Percentiles rank a stretch among this genome's conserved stretches.
These are phyloP conservation scores for Agrilus mali DNA, from an alignment of 2,888 invertebrate genomes.

Conservation along the genomic window DNA sequence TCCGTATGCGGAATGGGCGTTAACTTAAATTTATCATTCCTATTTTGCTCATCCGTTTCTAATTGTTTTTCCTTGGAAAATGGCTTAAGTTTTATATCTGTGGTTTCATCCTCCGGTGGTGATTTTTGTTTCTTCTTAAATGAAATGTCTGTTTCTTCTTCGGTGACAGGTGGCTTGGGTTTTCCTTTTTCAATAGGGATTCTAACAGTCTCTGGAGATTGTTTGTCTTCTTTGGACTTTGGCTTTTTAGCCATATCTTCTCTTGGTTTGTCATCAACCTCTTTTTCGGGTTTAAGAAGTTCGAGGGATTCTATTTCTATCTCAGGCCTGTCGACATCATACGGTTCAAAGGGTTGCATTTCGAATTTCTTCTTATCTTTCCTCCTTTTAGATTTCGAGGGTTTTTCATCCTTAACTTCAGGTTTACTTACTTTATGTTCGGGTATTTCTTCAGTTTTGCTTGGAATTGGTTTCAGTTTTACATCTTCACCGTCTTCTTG, in stretches of 20 bases:
- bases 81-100: constrained; percentile 28
- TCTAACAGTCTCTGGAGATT: constrained; percentile 18
- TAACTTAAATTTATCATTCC: too few species aligned
- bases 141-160: constrained; percentile 34
- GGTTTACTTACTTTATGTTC: constrained; percentile 11
- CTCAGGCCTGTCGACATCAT: constrained; percentile 29
- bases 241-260: constrained; percentile 14
- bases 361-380: constrained; percentile 27
- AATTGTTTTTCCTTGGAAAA: constrained; percentile 25
- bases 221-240: constrained; percentile 18
- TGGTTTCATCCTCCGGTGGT: constrained; percentile 24
- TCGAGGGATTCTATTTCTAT: constrained; percentile 22
- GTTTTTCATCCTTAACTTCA: constrained; percentile 8
- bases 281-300: constrained; percentile 15
- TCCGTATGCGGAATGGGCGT: too few species aligned
- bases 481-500: constrained; percentile 23
- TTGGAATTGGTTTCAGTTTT: constrained; percentile 9
- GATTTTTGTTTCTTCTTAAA: constrained; percentile 23
- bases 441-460: constrained; percentile 5
- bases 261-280: constrained; percentile 10
- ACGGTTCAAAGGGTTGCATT: constrained; percentile 27
- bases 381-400: constrained; percentile 15
- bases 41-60: too few species aligned
- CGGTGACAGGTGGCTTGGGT: constrained; percentile 27
- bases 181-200: constrained; percentile 26